Conservation (phyloP, 2,113 vertebrate species). For the Halichoeres trimaculatus region DNA sequence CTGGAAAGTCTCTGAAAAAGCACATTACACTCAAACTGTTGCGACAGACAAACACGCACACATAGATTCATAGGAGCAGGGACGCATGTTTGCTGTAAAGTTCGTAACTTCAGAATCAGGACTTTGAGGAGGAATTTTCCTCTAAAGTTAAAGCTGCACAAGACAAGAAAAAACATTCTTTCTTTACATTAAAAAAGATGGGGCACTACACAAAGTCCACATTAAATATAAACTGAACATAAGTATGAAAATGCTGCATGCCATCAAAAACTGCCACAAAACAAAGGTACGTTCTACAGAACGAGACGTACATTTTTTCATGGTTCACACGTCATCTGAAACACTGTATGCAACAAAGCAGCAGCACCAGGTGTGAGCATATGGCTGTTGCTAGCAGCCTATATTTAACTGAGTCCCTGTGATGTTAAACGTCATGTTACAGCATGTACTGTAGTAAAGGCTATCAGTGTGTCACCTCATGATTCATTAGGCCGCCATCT, state of each 20-base stretch:
- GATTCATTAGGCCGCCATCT: conserved; percentile 75
- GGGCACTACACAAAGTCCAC: not conserved
- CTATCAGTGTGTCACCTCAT: conserved; percentile 61
- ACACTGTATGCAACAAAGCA: conserved; percentile 41
- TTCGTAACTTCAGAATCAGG: too few relatives aligned
- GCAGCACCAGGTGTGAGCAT: conserved; percentile 52
- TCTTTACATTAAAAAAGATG: not conserved
- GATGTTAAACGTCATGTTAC: conserved; percentile 51
- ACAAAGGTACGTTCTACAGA: not conserved
- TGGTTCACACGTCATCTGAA: not conserved
- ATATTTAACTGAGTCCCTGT: conserved; percentile 56
- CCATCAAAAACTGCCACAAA: not conserved
- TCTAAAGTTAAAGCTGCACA: too few relatives aligned
- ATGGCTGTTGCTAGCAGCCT: conserved; percentile 33
- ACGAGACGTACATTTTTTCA: not conserved
- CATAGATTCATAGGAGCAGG: not conserved
- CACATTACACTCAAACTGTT: not conserved
- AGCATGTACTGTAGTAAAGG: conserved; percentile 62
- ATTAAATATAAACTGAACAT: not conserved
- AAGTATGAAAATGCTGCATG: too few relatives aligned
- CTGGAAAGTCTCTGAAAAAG: conserved; percentile 25
- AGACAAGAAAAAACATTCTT: not conserved
- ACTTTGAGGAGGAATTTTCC: too few relatives aligned
- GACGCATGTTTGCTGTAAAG: too few relatives aligned
- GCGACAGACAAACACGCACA: not conserved